phyloP scores from a whole-genome alignment of 2,797 vertebrate species.

The Lateolabrax maculatus region DNA sequence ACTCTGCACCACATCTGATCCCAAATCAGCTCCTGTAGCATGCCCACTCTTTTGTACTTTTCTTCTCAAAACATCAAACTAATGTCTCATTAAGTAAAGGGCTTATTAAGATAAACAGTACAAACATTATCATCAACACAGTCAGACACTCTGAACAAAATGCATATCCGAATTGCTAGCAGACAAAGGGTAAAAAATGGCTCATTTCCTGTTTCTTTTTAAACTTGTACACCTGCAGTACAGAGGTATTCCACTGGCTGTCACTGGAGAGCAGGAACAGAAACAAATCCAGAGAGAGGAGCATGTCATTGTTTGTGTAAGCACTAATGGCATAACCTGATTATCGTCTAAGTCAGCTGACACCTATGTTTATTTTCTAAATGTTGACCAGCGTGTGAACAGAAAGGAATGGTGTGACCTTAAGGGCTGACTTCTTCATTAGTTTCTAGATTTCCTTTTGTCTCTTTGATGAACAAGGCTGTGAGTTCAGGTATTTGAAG shows the following conservation, averaged over 20 bases:
- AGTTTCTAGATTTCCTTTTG: conserved; percentile 56
- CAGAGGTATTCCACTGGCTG: conserved; percentile 45
- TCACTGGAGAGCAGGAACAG: conserved; percentile 55
- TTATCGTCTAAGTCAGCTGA: conserved; percentile 56
- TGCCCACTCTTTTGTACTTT: conserved; percentile 64
- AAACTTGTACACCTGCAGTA: conserved; percentile 22
- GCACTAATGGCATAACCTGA: conserved; percentile 43
- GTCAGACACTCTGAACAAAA: conserved; percentile 43
- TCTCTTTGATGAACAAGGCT: conserved; percentile 65
- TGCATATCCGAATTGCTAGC: conserved; percentile 34
- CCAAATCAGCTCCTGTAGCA: conserved; percentile 70
- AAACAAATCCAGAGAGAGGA: conserved; percentile 60
- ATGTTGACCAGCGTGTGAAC: conserved; percentile 64
- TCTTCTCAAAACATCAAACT: conserved; percentile 51
- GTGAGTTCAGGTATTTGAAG: conserved; percentile 72
- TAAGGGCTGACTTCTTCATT: conserved; percentile 80
- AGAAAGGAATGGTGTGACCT: conserved; percentile 74
- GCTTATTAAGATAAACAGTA: conserved; percentile 75
- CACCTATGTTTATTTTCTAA: conserved; percentile 55
- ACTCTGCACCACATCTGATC: conserved; percentile 44
- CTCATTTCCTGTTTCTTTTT: conserved; percentile 45
- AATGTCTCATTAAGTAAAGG: conserved; percentile 81
- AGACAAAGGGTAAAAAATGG: conserved; percentile 26
- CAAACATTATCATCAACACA: conserved; percentile 61
- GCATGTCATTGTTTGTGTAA: conserved; percentile 43